A percentile compares a stretch with the other conserved stretches of the same genome.
These are phyloP conservation scores for Urosaurus nigricauda DNA, from an alignment of 2,797 vertebrate genomes.

Conservation along the genomic window DNA sequence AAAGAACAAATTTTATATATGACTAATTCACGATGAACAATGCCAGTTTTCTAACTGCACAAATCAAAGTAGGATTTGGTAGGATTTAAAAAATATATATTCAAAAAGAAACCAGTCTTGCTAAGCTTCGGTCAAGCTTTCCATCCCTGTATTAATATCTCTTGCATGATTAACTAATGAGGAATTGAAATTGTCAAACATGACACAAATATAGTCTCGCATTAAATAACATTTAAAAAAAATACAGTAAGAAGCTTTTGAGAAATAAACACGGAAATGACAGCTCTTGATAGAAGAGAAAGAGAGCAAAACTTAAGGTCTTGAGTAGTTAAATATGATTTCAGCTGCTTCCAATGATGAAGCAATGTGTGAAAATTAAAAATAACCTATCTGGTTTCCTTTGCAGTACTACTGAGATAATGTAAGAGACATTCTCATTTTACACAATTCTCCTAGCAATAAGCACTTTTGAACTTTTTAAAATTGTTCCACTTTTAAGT, in stretches of 20 bases:
- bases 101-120: conserved; percentile 12
- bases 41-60: rapidly evolving
- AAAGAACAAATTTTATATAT: not conserved
- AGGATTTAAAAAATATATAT: rapidly evolving
- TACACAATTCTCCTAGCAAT: conserved; percentile 17
- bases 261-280: conserved; percentile 50
- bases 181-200: conserved; percentile 12
- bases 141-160: not conserved
- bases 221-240: conserved; percentile 28
- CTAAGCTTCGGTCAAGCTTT: conserved; percentile 7
- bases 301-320: conserved; percentile 29
- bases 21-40: not conserved
- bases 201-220: not conserved
- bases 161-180: conserved; percentile 47
- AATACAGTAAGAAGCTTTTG: conserved; percentile 54
- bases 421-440: conserved; percentile 33
- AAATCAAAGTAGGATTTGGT: not conserved
- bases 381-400: conserved; percentile 35
- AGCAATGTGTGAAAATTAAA: conserved; percentile 62
- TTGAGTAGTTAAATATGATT: conserved; percentile 42
- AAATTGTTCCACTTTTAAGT: not conserved
- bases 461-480: not conserved
- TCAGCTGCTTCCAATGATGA: conserved; percentile 48
- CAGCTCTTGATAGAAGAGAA: conserved; percentile 28
- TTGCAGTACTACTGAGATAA: not conserved